Evolutionary conservation across 1,140 invertebrate genomes (phyloP).

Genomic region (Atta texana): DNA sequence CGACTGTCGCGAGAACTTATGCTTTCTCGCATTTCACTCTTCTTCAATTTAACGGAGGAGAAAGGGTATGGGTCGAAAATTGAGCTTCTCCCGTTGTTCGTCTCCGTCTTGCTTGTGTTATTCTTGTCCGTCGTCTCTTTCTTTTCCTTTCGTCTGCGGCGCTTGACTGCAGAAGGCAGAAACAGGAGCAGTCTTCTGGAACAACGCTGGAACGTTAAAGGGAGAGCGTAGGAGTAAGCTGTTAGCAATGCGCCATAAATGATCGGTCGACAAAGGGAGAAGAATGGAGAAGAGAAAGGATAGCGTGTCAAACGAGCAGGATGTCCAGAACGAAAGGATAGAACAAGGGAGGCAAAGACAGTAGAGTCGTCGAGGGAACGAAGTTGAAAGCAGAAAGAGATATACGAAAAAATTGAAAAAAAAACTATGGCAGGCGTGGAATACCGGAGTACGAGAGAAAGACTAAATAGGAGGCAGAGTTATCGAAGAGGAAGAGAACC

Average conservation of each 20-base stretch:
- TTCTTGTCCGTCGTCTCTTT: slow-evolving; percentile 18
- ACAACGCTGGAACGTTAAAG: slow-evolving; percentile 72
- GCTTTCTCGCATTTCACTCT: slow-evolving; percentile 69
- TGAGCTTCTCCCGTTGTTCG: slow-evolving; percentile 26
- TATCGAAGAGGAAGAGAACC: slow-evolving; percentile 33
- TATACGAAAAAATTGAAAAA: slow-evolving; percentile 47
- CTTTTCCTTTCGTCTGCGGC: slow-evolving; percentile 28
- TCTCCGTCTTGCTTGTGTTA: slow-evolving; percentile 2
- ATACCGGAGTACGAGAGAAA: slow-evolving; percentile 13
- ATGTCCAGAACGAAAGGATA: slow-evolving; percentile 18
- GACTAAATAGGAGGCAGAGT: not conserved
- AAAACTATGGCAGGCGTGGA: not conserved
- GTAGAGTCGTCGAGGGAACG: slow-evolving; percentile 7
- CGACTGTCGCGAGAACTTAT: slow-evolving; percentile 67
- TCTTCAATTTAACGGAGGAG: slow-evolving; percentile 71
- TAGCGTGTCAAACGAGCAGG: slow-evolving; percentile 38
- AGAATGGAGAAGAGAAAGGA: slow-evolving; percentile 53
- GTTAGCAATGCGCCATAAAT: slow-evolving; percentile 59
- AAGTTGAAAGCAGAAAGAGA: slow-evolving; percentile 16
- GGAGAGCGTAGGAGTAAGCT: slow-evolving; percentile 62
- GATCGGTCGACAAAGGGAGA: slow-evolving; percentile 48
- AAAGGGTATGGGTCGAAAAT: slow-evolving; percentile 64
- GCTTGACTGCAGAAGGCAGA: slow-evolving; percentile 62
- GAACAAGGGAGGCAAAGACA: slow-evolving; percentile 25
- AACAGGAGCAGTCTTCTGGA: slow-evolving; percentile 73